Evolutionary conservation across 2,797 vertebrate genomes (phyloP).

Genomic region (Chlorospingus semifuscus): DNA sequence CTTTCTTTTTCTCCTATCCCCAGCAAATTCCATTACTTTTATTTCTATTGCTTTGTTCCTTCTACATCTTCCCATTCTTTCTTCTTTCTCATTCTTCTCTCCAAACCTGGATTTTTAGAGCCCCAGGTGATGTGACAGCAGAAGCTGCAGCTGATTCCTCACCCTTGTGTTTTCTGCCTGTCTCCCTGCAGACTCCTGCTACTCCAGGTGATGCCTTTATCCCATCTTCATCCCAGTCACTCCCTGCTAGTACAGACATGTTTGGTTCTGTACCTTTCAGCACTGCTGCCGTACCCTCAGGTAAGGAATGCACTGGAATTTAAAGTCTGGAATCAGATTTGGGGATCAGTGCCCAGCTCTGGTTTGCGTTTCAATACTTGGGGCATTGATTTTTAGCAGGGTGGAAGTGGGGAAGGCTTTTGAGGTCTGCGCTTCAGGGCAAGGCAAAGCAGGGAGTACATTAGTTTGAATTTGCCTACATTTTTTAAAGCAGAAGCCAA

Average conservation of each 20-base stretch:
- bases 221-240: conserved; percentile 89
- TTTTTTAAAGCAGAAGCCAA: background rate
- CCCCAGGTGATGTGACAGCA: background rate
- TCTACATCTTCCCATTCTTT: background rate
- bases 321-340: fast-evolving
- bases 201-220: conserved; percentile 97
- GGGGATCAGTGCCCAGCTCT: background rate
- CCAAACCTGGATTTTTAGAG: background rate
- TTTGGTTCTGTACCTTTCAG: conserved; percentile 90
- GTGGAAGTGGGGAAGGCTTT: background rate
- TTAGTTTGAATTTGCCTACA: background rate
- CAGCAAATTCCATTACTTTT: background rate
- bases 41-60: background rate
- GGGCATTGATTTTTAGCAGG: background rate
- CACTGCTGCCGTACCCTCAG: conserved; percentile 98
- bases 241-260: conserved; percentile 86
- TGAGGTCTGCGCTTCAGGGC: background rate
- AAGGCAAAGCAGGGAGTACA: background rate
- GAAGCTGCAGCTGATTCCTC: background rate
- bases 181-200: conserved; percentile 87
- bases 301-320: conserved; percentile 69
- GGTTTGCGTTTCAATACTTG: background rate
- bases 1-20: background rate
- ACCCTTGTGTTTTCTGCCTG: background rate
- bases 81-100: background rate